Conservation (phyloP, 2,888 invertebrate genomes). For the Drosophila lacicola region DNA sequence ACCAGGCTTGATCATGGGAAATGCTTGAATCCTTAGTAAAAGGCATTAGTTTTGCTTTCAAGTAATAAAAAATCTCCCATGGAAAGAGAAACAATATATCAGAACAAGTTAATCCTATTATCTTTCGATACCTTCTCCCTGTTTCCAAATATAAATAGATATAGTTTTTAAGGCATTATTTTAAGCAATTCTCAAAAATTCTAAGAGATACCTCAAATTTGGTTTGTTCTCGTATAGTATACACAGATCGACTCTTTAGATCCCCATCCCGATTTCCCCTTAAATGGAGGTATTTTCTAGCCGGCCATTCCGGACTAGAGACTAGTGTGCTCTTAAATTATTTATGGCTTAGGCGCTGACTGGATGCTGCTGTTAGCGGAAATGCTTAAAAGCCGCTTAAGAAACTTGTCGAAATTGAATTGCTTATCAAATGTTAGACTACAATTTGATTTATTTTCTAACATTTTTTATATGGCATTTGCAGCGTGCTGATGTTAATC, state of each 20-base stretch:
- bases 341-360: not conserved
- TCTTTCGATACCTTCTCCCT: no score
- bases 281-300: no score
- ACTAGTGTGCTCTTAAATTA: constrained; percentile 2
- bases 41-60: not conserved
- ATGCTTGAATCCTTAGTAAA: constrained; percentile 21
- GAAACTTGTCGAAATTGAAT: constrained; percentile 15
- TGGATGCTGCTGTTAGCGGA: constrained; percentile 2
- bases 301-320: no score
- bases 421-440: constrained; percentile 22
- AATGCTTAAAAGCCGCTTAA: constrained; percentile 3
- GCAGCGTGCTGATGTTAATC: constrained; percentile 69
- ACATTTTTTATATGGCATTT: constrained; percentile 60
- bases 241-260: no score
- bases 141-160: no score
- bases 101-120: no score
- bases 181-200: not conserved
- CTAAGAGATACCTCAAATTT: no score
- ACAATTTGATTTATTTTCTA: constrained; percentile 63
- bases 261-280: no score
- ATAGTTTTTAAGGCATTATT: no score
- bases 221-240: no score
- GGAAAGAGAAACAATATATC: no score
- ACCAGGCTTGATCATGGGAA: constrained; percentile 30
- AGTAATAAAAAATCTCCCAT: no score